phyloP scores from a whole-genome alignment of 2,797 vertebrate genomes.

The Hapalemur alaotrensis region DNA sequence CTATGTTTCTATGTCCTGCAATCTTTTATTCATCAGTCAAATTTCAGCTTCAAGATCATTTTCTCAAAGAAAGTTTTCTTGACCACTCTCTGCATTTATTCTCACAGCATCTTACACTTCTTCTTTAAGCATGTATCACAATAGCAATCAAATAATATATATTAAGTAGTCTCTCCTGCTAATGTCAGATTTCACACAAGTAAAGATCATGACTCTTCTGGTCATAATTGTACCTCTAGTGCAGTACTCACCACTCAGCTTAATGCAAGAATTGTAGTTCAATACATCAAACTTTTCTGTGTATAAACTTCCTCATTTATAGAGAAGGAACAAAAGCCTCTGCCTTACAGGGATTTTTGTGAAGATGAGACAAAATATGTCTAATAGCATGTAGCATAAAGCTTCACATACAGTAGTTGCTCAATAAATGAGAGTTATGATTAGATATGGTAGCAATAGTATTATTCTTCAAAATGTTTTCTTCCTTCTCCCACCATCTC shows the following conservation, averaged over 20 bases:
- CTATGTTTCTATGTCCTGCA: not conserved
- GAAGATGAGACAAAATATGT: not conserved
- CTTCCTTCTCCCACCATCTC: not conserved
- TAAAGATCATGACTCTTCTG: not conserved
- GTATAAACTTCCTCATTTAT: not conserved
- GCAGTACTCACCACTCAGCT: not conserved
- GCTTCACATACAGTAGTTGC: not conserved
- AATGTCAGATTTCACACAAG: not conserved
- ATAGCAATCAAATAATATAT: not conserved
- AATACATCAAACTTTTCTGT: not conserved
- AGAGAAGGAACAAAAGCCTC: not conserved
- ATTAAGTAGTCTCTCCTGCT: not conserved
- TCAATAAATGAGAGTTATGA: not conserved
- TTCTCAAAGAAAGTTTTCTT: not conserved
- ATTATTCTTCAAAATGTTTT: not conserved
- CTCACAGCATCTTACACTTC: not conserved
- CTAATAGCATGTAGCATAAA: not conserved
- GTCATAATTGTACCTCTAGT: not conserved
- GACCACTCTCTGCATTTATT: not conserved
- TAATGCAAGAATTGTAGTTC: not conserved
- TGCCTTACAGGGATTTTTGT: not conserved
- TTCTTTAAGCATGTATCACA: not conserved
- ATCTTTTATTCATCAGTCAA: not conserved
- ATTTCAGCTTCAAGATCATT: not conserved
- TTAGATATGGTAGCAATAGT: not conserved